Conservation (phyloP, 2,888 invertebrate species). For the Ornithoptera priamus region DNA sequence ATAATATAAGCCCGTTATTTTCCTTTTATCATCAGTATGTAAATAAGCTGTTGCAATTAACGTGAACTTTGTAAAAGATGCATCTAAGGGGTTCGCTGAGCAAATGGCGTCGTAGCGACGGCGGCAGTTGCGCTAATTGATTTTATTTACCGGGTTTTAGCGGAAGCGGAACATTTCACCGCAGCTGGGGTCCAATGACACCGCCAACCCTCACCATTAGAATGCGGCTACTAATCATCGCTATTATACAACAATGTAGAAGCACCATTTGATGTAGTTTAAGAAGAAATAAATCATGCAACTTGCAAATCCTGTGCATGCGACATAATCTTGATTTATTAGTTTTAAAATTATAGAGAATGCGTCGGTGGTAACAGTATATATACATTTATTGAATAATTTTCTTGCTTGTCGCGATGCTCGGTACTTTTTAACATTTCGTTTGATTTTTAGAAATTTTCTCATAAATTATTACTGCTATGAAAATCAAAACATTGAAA, state of each 20-base stretch:
- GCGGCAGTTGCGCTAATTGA: conserved; percentile 56
- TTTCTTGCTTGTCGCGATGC: not conserved
- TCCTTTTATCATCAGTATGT: not conserved
- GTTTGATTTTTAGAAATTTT: too few relatives aligned
- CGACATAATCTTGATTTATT: conserved; percentile 12
- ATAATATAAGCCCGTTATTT: not conserved
- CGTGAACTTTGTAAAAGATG: conserved; percentile 14
- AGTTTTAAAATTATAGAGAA: too few relatives aligned
- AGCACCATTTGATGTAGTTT: conserved; percentile 3
- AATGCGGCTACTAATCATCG: conserved; percentile 25
- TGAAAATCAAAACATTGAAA: too few relatives aligned
- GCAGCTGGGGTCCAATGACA: conserved; percentile 69
- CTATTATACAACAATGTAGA: conserved; percentile 17
- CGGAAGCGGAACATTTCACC: conserved; percentile 63
- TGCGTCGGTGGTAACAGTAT: too few relatives aligned
- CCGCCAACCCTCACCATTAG: conserved; percentile 38
- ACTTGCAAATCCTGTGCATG: conserved; percentile 5
- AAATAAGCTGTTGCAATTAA: conserved; percentile 3
- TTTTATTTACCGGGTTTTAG: conserved; percentile 59
- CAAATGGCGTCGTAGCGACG: conserved; percentile 43
- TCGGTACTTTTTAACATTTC: too few relatives aligned
- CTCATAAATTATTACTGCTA: too few relatives aligned
- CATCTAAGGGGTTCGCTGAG: not conserved
- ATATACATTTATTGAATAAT: not conserved
- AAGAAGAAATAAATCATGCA: conserved; percentile 14